A percentile compares a stretch with the other conserved stretches of the same genome.
These are phyloP conservation scores for Eristalinus aeneus DNA, from an alignment of 2,888 invertebrate genomes.

Conservation along the genomic window DNA sequence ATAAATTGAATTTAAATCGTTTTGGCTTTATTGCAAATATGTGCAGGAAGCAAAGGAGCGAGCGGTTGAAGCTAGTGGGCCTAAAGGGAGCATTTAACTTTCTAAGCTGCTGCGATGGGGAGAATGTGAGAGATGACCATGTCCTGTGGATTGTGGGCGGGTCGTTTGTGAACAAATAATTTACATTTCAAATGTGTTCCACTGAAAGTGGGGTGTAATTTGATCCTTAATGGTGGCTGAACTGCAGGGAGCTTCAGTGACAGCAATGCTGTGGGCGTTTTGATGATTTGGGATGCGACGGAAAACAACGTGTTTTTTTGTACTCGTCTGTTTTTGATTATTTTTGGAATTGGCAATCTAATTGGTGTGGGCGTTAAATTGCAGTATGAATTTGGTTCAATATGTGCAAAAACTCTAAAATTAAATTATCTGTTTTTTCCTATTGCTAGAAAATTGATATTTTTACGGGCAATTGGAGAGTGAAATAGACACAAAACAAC, in stretches of 20 bases:
- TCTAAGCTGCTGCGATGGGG: slow-evolving; percentile 10
- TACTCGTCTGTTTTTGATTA: not conserved
- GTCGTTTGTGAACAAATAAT: slow-evolving; percentile 40
- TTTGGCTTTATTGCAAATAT: slow-evolving; percentile 44
- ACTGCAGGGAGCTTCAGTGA: not conserved
- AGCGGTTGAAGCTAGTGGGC: not conserved
- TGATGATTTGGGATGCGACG: not conserved
- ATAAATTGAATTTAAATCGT: slow-evolving; percentile 59
- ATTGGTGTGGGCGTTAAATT: not conserved
- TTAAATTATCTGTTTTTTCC: too few relatives aligned
- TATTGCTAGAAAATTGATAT: too few relatives aligned
- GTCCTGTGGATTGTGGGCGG: slow-evolving; percentile 26
- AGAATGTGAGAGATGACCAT: slow-evolving; percentile 34
- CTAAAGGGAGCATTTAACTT: not conserved
- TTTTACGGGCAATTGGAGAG: too few relatives aligned
- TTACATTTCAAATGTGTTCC: slow-evolving; percentile 59
- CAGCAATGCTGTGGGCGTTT: not conserved
- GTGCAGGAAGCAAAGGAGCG: slow-evolving; percentile 4
- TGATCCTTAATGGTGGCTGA: not conserved
- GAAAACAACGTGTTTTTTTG: not conserved
- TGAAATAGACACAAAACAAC: too few relatives aligned
- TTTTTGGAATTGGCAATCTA: not conserved
- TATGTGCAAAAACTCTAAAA: too few relatives aligned
- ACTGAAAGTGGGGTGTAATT: slow-evolving; percentile 39
- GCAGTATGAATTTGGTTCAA: not conserved